Evolutionary conservation across 2,797 vertebrate genomes (phyloP), one percentile per base, ranked within the genome.

Genomic region (Gephyroberyx darwinii): DNA sequence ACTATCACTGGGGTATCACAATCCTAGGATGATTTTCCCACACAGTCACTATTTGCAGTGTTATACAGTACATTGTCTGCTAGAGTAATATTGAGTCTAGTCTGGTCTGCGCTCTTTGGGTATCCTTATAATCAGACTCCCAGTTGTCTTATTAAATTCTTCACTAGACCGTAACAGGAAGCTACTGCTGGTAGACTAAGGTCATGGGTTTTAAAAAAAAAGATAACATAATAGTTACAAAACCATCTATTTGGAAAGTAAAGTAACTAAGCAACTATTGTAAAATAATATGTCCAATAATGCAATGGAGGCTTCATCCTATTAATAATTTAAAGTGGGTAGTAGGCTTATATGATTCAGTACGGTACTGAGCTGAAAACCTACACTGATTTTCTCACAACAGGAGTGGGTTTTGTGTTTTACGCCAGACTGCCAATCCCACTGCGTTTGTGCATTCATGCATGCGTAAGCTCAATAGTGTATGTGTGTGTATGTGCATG

Each of bases 101-200:
- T 59, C 61, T 73, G 67, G 41, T 39, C 69, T 31, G 54, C 65
- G 80, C 77, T 82, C 73, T 64, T 77, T 51, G 41, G 35, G 71
- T 88, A 84, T 88, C 83, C 83, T 86, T 76, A 69, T 39, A 71
- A 54, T 74, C 60, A 81, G 65, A 80, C 79, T 88, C 85, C 84
- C 80, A 81, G 82, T 75, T 73, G 81, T 81, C 81, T 77, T 82
- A 80, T 87, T 81, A 85, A 83, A 85, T 75, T 82, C 65, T 73
- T 82, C 80, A 77, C 61, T 65, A 82, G 77, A 87, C 78, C 74
- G 70, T 61, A 84, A 80, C 84, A 82, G 81, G 80, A 87, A 87
- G 69, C 71, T 67, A 71, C 71, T 78, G 81, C 78, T 75, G 73
- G 48, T 19, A 10, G 69, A 83, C 55, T 69, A 13, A 75, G 74